phyloP scores from a whole-genome alignment of 2,113 vertebrate genomes.

The Syngnathoides biaculeatus region DNA sequence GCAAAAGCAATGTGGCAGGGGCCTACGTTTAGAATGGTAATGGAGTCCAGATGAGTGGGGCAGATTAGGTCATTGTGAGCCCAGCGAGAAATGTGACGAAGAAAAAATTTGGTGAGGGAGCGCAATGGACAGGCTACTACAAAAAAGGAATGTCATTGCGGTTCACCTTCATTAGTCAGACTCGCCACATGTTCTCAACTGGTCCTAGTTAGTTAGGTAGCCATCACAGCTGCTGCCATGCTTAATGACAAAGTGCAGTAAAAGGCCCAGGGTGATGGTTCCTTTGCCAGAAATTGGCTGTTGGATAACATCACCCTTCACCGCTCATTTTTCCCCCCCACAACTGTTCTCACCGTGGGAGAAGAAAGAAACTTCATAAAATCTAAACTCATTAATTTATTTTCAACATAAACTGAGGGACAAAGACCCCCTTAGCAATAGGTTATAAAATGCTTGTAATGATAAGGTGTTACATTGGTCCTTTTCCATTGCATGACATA shows the following conservation, averaged over 20 bases:
- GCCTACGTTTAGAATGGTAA: conserved; percentile 19
- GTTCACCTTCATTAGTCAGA: conserved; percentile 67
- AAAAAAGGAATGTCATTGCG: conserved; percentile 59
- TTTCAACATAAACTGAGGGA: background rate
- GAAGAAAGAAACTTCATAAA: background rate
- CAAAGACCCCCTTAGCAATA: background rate
- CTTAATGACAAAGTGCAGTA: conserved; percentile 48
- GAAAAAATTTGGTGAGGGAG: conserved; percentile 19
- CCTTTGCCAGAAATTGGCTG: conserved; percentile 18
- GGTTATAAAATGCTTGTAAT: background rate
- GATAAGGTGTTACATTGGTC: background rate
- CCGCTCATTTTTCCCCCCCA: conserved; percentile 35
- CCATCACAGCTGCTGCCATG: conserved; percentile 37
- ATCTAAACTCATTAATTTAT: background rate
- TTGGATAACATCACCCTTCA: conserved; percentile 10
- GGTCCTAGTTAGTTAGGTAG: conserved; percentile 39
- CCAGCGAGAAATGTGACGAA: conserved; percentile 35
- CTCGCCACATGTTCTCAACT: conserved; percentile 43
- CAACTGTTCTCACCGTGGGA: conserved; percentile 13
- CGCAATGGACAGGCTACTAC: conserved; percentile 34
- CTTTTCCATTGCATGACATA: background rate
- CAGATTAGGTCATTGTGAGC: conserved; percentile 45
- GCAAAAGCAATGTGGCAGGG: conserved; percentile 6
- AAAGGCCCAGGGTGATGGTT: conserved; percentile 26
- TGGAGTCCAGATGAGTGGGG: conserved; percentile 38